phyloP scores from a whole-genome alignment of 2,113 vertebrate species.

The Naja naja region DNA sequence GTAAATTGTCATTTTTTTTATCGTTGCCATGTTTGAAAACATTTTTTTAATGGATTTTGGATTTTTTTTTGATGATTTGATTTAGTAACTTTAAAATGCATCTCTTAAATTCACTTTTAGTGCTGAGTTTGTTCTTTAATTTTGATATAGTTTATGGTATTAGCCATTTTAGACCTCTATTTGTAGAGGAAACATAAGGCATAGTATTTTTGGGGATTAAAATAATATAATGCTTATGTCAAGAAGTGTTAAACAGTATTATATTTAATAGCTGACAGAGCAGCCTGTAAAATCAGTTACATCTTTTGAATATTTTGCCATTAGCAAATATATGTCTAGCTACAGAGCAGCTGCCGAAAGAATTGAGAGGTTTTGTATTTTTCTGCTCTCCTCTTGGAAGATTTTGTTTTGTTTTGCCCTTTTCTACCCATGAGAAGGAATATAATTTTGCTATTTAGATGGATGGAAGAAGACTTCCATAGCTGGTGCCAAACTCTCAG shows the following conservation, averaged over 20 bases:
- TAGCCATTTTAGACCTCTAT: not conserved
- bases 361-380: not conserved
- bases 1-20: no score
- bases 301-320: not conserved
- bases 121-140: not conserved
- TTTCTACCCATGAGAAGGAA: not conserved
- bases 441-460: not conserved
- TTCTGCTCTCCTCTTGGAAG: not conserved
- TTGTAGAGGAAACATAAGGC: not conserved
- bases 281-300: not conserved
- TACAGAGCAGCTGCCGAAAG: not conserved
- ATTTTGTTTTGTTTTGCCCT: not conserved
- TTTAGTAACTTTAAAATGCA: not conserved
- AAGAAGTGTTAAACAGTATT: not conserved
- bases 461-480: not conserved
- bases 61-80: not conserved
- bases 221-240: not conserved
- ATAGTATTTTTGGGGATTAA: not conserved
- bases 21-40: not conserved
- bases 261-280: conserved; percentile 1
- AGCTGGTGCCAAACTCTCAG: not conserved
- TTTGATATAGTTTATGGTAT: not conserved
- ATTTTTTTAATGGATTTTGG: not conserved
- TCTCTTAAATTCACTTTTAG: not conserved
- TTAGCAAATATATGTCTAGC: not conserved